Conservation (phyloP, 2,888 invertebrate species). For the Leptopilina myrica region DNA sequence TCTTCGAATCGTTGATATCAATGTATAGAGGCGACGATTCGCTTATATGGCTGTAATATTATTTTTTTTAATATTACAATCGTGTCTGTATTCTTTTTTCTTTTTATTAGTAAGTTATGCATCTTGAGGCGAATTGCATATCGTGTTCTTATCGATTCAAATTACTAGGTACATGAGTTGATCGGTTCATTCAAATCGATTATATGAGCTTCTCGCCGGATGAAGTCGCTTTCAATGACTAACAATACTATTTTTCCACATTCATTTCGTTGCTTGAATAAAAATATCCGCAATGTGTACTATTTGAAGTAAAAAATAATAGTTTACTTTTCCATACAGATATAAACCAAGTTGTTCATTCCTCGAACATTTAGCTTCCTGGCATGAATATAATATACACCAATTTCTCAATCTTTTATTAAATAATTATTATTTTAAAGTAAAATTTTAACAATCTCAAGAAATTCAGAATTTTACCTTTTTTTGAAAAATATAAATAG, state of each 20-base stretch:
- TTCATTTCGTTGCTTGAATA: neutral
- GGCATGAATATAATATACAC: too few relatives aligned
- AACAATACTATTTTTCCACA: neutral
- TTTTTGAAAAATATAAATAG: too few relatives aligned
- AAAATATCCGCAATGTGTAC: neutral
- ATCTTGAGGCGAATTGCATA: neutral
- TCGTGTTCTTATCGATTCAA: slow-evolving; percentile 18
- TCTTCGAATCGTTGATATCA: neutral
- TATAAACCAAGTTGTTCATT: too few relatives aligned
- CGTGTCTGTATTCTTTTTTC: neutral
- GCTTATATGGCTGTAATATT: neutral
- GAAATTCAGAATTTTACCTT: too few relatives aligned
- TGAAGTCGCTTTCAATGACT: neutral
- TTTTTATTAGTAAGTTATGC: neutral
- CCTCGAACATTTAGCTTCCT: too few relatives aligned
- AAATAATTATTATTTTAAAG: too few relatives aligned
- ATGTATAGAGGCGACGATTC: neutral
- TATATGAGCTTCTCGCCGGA: neutral
- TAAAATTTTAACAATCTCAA: too few relatives aligned
- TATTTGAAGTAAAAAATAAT: too few relatives aligned
- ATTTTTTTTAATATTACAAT: neutral
- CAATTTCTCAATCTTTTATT: too few relatives aligned
- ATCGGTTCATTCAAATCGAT: slow-evolving; percentile 23
- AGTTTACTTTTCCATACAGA: too few relatives aligned
- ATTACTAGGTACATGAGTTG: slow-evolving; percentile 2